phyloP scores from a whole-genome alignment of 2,113 vertebrate genomes.

The Paracyprichromis sp. region DNA sequence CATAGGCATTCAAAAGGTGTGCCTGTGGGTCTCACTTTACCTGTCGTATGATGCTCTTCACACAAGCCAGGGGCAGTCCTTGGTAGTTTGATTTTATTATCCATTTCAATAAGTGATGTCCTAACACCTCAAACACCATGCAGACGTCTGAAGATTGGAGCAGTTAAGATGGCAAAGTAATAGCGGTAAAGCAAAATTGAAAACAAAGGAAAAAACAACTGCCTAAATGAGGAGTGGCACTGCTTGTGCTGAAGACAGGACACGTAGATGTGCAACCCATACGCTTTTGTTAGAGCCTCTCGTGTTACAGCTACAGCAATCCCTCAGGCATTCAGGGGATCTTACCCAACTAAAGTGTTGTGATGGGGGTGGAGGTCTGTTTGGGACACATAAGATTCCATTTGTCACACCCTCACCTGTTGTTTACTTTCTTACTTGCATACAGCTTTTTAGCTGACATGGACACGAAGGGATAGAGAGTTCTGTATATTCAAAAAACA shows the following conservation, averaged over 20 bases:
- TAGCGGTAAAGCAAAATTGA: background rate
- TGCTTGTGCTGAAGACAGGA: background rate
- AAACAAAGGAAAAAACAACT: background rate
- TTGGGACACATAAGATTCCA: background rate
- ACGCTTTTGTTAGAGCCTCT: background rate
- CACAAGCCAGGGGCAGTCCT: slow-evolving; percentile 89
- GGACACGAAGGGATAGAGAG: background rate
- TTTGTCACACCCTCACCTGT: slow-evolving; percentile 26
- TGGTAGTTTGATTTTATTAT: slow-evolving; percentile 99
- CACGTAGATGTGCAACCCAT: background rate
- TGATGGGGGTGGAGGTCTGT: background rate
- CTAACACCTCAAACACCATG: slow-evolving; percentile 98
- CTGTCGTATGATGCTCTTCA: slow-evolving; percentile 94
- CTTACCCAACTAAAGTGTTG: background rate
- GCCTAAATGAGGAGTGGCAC: background rate
- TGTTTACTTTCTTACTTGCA: slow-evolving; percentile 17
- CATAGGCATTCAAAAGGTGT: background rate
- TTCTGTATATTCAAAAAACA: background rate
- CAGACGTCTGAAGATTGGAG: slow-evolving; percentile 80
- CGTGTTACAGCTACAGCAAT: slow-evolving; percentile 31
- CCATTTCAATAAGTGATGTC: slow-evolving; percentile 97
- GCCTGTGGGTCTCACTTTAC: slow-evolving; percentile 51
- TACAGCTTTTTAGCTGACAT: background rate
- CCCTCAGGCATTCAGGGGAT: slow-evolving; percentile 9
- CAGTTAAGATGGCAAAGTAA: slow-evolving; percentile 68